These are phyloP conservation scores for Drosophila neocordata DNA, from an alignment of 1,140 invertebrate species.

Conservation along the genomic window DNA sequence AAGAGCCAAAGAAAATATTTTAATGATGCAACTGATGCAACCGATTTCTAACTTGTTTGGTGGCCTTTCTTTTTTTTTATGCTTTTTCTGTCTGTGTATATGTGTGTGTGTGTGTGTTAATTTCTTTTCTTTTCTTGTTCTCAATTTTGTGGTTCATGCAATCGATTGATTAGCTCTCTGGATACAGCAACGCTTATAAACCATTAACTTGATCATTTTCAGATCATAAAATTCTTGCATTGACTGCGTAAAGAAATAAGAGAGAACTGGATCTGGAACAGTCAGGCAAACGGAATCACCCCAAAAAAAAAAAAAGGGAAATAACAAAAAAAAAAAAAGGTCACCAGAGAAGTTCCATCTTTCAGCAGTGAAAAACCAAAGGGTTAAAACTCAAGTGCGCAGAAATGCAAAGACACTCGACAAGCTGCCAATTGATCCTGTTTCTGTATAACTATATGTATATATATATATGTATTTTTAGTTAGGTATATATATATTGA, in stretches of 20 bases:
- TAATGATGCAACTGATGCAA: conserved; percentile 74
- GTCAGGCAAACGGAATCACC: conserved; percentile 6
- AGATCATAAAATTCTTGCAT: conserved; percentile 28
- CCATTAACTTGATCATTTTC: conserved; percentile 31
- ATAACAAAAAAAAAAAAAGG: background rate
- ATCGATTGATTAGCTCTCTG: conserved; percentile 67
- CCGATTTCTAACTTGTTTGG: conserved; percentile 77
- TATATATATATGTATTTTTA: conserved; percentile 5
- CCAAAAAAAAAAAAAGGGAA: background rate
- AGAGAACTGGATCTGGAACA: conserved; percentile 3
- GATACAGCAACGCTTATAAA: conserved; percentile 23
- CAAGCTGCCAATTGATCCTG: conserved; percentile 62
- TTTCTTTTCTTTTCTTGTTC: conserved; percentile 28
- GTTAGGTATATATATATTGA: conserved; percentile 33
- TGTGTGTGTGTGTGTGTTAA: background rate
- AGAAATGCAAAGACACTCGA: conserved; percentile 47
- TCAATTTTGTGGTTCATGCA: conserved; percentile 53
- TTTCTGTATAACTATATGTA: conserved; percentile 15
- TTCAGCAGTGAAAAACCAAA: background rate
- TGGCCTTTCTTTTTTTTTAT: conserved; percentile 49
- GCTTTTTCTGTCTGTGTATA: background rate
- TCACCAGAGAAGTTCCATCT: background rate
- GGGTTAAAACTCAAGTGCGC: conserved; percentile 33
- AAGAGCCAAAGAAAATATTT: conserved; percentile 74
- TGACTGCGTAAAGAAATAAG: background rate